These are phyloP conservation scores for Blastomussa wellsi DNA, from an alignment of 92 coral and sea anemone genomes.

Conservation along the genomic window DNA sequence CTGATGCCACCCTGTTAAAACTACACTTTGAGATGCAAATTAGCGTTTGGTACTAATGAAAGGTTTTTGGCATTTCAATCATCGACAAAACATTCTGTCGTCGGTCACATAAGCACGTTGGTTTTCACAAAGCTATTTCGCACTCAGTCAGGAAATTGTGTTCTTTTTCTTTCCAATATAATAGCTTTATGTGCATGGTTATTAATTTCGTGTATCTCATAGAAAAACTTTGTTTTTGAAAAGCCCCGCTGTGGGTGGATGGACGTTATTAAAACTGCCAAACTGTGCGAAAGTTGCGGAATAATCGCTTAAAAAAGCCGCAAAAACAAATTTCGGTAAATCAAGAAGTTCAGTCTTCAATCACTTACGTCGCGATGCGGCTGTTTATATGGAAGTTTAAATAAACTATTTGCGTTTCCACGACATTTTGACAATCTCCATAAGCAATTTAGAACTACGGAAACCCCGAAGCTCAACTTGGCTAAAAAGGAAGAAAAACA, in stretches of 20 bases:
- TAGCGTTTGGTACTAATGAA: not conserved
- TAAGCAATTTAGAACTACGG: not conserved
- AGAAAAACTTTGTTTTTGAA: not conserved
- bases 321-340: not conserved
- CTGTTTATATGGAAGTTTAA: not conserved
- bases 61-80: not conserved
- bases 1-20: not conserved
- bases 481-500: not conserved
- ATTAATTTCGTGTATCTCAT: not conserved
- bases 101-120: not conserved
- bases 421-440: constrained; percentile 22
- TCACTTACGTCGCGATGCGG: not conserved
- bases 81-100: not conserved
- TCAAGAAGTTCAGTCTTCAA: not conserved
- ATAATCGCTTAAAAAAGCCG: not conserved
- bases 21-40: constrained; percentile 26
- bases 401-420: not conserved
- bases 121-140: not conserved
- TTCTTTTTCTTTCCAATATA: not conserved
- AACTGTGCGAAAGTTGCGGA: not conserved
- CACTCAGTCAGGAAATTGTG: not conserved
- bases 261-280: not conserved
- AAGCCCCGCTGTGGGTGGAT: not conserved
- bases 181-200: not conserved
- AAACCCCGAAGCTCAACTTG: not conserved